These are phyloP conservation scores for Scarus forsteni DNA, from an alignment of 2,797 vertebrate genomes.

Conservation along the genomic window DNA sequence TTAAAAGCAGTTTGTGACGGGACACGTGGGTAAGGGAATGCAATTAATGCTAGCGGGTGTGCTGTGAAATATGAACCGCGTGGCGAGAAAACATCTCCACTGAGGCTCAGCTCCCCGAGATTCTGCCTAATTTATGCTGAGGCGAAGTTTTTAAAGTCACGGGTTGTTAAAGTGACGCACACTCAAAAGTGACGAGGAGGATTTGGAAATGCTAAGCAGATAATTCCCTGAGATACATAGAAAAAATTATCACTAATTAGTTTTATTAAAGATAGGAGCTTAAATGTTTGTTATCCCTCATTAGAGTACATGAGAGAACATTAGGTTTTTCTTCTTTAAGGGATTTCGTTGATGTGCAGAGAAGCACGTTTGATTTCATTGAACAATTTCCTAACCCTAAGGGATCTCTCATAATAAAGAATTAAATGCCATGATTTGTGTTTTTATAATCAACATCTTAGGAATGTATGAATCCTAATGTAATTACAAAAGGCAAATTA, in stretches of 20 bases:
- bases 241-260: slow-evolving; percentile 51
- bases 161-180: slow-evolving; percentile 69
- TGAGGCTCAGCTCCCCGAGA: slow-evolving; percentile 58
- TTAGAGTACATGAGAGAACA: background rate
- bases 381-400: slow-evolving; percentile 49
- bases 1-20: slow-evolving; percentile 75
- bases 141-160: slow-evolving; percentile 61
- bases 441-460: slow-evolving; percentile 73
- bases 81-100: slow-evolving; percentile 62
- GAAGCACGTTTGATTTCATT: slow-evolving; percentile 5
- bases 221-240: slow-evolving; percentile 48
- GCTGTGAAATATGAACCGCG: slow-evolving; percentile 76
- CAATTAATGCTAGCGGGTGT: slow-evolving; percentile 78
- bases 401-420: slow-evolving; percentile 62
- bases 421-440: slow-evolving; percentile 57
- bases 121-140: slow-evolving; percentile 53
- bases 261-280: slow-evolving; percentile 43
- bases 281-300: background rate
- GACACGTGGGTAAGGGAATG: slow-evolving; percentile 69
- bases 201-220: slow-evolving; percentile 59
- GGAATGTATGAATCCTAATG: slow-evolving; percentile 69
- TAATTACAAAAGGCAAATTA: slow-evolving; percentile 78
- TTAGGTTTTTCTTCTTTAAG: too few relatives aligned
- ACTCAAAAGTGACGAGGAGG: slow-evolving; percentile 63
- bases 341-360: background rate